Conservation (phyloP, 2,797 vertebrate species). For the Eidolon dupreanum region DNA sequence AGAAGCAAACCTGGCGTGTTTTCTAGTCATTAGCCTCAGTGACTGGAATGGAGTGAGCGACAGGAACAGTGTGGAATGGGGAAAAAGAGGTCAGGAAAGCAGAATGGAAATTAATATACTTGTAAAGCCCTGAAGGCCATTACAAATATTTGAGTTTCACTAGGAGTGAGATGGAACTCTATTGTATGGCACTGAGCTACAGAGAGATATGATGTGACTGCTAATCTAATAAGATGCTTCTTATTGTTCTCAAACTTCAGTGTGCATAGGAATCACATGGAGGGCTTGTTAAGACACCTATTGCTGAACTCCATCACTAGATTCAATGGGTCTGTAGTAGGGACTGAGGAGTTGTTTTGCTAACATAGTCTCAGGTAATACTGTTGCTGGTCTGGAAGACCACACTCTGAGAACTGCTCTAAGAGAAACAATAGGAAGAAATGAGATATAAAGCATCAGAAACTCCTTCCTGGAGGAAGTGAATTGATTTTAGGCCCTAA, state of each 20-base stretch:
- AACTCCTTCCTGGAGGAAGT: background rate
- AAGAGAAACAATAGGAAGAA: background rate
- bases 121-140: background rate
- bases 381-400: background rate
- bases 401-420: background rate
- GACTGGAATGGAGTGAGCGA: background rate
- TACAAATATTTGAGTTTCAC: background rate
- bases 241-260: background rate
- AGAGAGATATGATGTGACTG: background rate
- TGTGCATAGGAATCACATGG: accelerated
- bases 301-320: accelerated
- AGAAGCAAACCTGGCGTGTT: background rate
- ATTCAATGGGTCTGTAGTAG: background rate
- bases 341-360: no score
- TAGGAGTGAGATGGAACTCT: background rate
- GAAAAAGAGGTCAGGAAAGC: background rate
- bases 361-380: background rate
- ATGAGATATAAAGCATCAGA: background rate
- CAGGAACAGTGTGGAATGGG: accelerated
- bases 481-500: background rate
- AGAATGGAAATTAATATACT: background rate
- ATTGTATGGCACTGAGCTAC: background rate
- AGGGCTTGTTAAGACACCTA: accelerated
- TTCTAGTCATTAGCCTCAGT: no score
- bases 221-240: no score